phyloP scores from a whole-genome alignment of 2,797 vertebrate species.

The Philypnodon macrostomus region DNA sequence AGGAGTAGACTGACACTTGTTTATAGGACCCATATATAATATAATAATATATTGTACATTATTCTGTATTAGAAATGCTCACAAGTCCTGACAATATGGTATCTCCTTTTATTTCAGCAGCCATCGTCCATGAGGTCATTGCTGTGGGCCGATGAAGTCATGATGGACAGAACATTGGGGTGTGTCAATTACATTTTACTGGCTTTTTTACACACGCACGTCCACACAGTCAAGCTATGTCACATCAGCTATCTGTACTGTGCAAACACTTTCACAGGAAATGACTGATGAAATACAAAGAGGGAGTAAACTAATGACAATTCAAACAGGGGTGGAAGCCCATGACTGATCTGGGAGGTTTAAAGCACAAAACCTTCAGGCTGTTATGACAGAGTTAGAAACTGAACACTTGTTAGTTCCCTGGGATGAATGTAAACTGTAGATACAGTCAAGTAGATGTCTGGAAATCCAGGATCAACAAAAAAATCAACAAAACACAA shows the following conservation, averaged over 20 bases:
- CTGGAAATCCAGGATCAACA: background rate
- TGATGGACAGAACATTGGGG: conserved; percentile 29
- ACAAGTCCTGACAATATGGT: conserved; percentile 4
- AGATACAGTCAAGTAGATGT: conserved; percentile 3
- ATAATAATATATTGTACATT: too few species aligned
- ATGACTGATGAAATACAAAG: background rate
- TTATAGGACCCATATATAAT: background rate
- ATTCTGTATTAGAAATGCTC: background rate
- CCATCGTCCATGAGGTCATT: conserved; percentile 60
- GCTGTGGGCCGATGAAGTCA: conserved; percentile 52
- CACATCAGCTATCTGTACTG: background rate
- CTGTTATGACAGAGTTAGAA: too few species aligned
- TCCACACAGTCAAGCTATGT: conserved; percentile 17
- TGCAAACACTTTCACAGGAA: background rate
- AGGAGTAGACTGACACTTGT: background rate
- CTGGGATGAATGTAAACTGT: background rate
- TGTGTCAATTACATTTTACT: conserved; percentile 29
- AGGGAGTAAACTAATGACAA: background rate
- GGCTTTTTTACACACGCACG: conserved; percentile 13
- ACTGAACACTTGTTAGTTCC: background rate
- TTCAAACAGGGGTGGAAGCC: conserved; percentile 1
- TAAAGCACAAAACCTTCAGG: conserved; percentile 1
- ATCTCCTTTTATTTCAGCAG: conserved; percentile 7
- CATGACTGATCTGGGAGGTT: background rate
- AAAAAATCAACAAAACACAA: background rate